These are phyloP conservation scores for Isotomurus palustris DNA, from an alignment of 2,888 invertebrate genomes.

Conservation along the genomic window DNA sequence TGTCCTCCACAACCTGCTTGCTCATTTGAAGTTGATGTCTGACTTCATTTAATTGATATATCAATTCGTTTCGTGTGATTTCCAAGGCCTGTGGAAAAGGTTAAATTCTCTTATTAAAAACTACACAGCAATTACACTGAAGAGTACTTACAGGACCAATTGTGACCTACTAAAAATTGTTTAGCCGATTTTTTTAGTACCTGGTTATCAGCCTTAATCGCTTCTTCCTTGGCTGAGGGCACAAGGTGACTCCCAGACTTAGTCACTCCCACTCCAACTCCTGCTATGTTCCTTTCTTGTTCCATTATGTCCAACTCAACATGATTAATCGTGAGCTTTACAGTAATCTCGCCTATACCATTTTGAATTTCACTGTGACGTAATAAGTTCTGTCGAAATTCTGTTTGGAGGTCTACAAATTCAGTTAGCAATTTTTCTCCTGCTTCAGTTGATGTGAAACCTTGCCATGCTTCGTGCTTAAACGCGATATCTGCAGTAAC, in stretches of 20 bases:
- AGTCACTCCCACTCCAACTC: neutral
- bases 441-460: too few species aligned
- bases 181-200: too few species aligned
- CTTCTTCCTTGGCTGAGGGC: neutral
- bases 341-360: neutral
- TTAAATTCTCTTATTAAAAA: neutral
- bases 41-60: conserved; percentile 1
- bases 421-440: too few species aligned
- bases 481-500: neutral
- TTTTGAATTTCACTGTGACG: conserved; percentile 3
- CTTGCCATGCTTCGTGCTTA: neutral
- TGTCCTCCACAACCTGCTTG: neutral
- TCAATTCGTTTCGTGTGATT: neutral
- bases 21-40: neutral
- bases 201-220: too few species aligned
- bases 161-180: too few species aligned
- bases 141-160: too few species aligned
- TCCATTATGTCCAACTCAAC: neutral
- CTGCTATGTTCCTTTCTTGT: neutral
- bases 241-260: neutral
- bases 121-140: too few species aligned
- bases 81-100: neutral
- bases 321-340: neutral
- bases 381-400: neutral
- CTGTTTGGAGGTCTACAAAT: neutral